These are phyloP conservation scores for Scaptomyza pallida DNA, from an alignment of 1,140 invertebrate species.

Conservation along the genomic window DNA sequence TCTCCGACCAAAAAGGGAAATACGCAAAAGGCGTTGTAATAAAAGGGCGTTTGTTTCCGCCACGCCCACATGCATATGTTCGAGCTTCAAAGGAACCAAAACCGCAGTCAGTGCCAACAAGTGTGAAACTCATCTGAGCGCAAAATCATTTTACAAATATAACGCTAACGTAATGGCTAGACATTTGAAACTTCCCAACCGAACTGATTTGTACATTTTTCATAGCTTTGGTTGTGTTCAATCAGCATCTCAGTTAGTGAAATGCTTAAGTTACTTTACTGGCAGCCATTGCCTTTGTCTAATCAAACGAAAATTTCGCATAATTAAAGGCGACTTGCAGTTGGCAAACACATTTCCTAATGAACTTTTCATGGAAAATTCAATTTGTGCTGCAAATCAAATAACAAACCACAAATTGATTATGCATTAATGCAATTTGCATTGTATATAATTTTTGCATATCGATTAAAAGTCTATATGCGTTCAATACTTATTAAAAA, in stretches of 20 bases:
- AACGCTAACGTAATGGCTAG: constrained; percentile 16
- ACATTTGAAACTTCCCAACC: too few species aligned
- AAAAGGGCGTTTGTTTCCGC: constrained; percentile 46
- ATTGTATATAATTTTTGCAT: constrained; percentile 9
- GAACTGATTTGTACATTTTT: neutral
- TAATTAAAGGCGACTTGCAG: constrained; percentile 40
- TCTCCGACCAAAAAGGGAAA: constrained; percentile 28
- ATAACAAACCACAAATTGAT: constrained; percentile 7
- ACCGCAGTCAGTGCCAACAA: constrained; percentile 32
- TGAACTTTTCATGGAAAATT: constrained; percentile 26
- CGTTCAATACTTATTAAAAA: neutral
- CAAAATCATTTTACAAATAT: constrained; percentile 68
- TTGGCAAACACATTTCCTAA: constrained; percentile 38
- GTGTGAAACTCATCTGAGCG: constrained; percentile 59
- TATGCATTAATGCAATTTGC: constrained; percentile 21
- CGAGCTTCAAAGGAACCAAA: constrained; percentile 55
- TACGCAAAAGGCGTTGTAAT: constrained; percentile 50
- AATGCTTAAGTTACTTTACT: constrained; percentile 12
- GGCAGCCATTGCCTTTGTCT: constrained; percentile 38
- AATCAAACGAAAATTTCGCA: constrained; percentile 56
- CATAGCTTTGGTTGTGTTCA: constrained; percentile 43
- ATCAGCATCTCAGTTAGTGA: constrained; percentile 39
- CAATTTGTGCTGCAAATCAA: neutral
- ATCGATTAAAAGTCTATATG: neutral
- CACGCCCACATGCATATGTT: constrained; percentile 36